Evolutionary conservation across 2,113 vertebrate species (phyloP), one percentile per base, ranked within the genome.

Genomic region (Lethenteron camtschaticum): DNA sequence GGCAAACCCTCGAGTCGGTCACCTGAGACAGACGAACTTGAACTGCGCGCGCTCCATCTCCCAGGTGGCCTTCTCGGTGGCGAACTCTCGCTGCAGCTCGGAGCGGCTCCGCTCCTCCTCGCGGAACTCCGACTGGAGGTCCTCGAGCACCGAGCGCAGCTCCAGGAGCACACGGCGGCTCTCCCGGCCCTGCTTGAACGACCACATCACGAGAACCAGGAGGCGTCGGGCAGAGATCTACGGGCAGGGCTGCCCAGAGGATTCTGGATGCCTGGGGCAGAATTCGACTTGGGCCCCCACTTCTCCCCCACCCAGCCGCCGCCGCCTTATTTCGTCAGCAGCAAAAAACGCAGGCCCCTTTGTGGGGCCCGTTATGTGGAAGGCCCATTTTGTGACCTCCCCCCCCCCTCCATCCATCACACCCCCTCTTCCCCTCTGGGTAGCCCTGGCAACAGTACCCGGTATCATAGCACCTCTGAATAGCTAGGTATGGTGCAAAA

Each of bases 61-160:
- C 89, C 90, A 95, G 72, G 87, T 76, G 1, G 94, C 90, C 77
- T 83, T 96, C 78, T 96, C 87, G 56, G 81, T 83, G 73, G 87
- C 87, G 0, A 89, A 87, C 56, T 82, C 81, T 77, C 90, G 86
- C 79, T 94, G 90, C 58, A 95, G 81, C 2, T 82, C 85, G 74
- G 80, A 80, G 9, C 85, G 82, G 18, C 85, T 81, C 0, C 73
- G 73, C 72, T 86, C 82, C 68, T 95, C 88, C 0, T 95, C 90
- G 24, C 76, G 78, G 73, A 99, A 80, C 80, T 95, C 90, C 0
- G 73, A 74, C 18, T 83, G 84, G 73, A 99, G 84, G 71, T 99
- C 89, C 73, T 96, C 90, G 76, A 99, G 78, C 76, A 99, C 77
- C 18, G 78, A 75, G 74, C 84, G 85, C 74, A 96, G 77, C 4